Evolutionary conservation across 2,113 vertebrate species (phyloP).

Genomic region (Saccopteryx leptura): DNA sequence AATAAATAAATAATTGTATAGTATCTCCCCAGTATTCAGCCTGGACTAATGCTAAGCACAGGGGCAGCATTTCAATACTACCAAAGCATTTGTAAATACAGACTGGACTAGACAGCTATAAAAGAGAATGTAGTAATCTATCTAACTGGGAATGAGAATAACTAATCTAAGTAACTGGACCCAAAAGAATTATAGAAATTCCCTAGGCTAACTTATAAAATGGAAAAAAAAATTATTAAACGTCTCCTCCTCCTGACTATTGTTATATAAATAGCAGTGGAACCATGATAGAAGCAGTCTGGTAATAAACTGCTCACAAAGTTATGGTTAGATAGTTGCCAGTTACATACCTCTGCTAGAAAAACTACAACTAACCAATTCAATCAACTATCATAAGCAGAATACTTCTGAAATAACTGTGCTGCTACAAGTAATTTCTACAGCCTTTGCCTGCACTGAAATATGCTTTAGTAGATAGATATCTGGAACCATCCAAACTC

Average conservation of each 20-base stretch:
- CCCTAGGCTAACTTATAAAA: conserved; percentile 2
- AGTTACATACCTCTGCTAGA: background rate
- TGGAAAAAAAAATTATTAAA: conserved; percentile 26
- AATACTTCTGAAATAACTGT: conserved; percentile 18
- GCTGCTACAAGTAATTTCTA: background rate
- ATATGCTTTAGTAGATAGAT: background rate
- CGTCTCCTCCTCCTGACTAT: background rate
- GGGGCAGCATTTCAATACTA: background rate
- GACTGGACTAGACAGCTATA: background rate
- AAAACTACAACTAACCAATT: conserved; percentile 10
- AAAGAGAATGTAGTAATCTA: conserved; percentile 9
- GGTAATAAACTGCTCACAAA: conserved; percentile 6
- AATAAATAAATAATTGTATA: background rate
- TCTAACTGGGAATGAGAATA: conserved; percentile 32
- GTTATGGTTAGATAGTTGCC: background rate
- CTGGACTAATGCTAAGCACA: background rate
- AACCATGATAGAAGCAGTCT: background rate
- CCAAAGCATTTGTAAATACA: background rate
- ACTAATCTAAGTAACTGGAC: conserved; percentile 46
- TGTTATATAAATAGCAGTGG: conserved; percentile 34
- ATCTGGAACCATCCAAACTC: background rate
- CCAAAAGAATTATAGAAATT: conserved; percentile 33
- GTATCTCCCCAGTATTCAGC: background rate
- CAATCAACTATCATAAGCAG: background rate
- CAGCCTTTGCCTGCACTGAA: background rate